Base-by-base conservation (phyloP, 2,888 invertebrate genomes). In the Notodonta dromedarius region DNA sequence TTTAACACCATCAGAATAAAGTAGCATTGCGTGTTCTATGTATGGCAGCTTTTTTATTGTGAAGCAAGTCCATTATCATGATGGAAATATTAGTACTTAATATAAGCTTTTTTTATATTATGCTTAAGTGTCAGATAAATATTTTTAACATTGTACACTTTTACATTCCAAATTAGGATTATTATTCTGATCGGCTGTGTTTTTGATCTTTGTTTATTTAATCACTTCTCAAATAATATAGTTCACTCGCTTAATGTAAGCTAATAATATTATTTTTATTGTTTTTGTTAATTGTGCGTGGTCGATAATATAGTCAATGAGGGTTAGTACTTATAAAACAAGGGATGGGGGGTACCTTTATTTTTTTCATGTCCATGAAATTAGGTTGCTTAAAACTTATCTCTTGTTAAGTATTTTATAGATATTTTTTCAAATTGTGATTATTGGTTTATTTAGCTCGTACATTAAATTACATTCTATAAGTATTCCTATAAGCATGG, bases 1-100 rank as follows among this genome's bases (percentile, higher is more conserved):
- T 88, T 93, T 96, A 75, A 96, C 96, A 71, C 96, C 96, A 65
- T 96, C 96, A 51, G 96, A 96, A 93, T 96, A 94, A 86, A 57
- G 62, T 32, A 56, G 76, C 65, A 40, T 42, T 52, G 16, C 11
- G 13, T 40, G 16, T 44, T 42, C 14, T 44, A 73, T 62, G 58
- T 67, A 76, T 66, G 77, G 82, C 78, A 82, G 86, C 85, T 85
- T 86, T 61, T 84, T 86, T 82, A 84, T 80, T 79, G 68, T 83
- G 85, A 85, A 88, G 87, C 87, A 83, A 87, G 85, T 86, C 88
- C 85, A 90, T 24, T 24, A 24, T 88, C 92, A 90, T 90, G 90
- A 90, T 91, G 85, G 82, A 87, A 82, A 84, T 80, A 80, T 76
- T 86, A 87, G 93, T 91, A 92, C 90, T 91, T 91, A 91, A 78